phyloP scores from a whole-genome alignment of 2,797 vertebrate genomes.

The Sebastes itinus region DNA sequence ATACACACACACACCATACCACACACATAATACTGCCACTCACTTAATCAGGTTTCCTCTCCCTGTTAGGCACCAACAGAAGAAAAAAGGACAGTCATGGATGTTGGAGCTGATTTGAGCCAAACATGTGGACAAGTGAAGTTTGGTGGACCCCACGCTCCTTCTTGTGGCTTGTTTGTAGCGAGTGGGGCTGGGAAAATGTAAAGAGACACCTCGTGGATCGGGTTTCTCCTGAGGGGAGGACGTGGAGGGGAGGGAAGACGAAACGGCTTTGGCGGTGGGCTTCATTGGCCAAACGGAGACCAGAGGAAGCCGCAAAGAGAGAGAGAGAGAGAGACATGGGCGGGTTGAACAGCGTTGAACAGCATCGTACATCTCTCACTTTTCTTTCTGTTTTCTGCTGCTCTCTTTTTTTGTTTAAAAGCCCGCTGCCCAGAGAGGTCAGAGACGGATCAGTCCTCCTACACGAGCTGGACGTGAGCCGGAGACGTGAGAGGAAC shows the following conservation, averaged over 20 bases:
- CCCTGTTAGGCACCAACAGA: slow-evolving; percentile 23
- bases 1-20: no score
- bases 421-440: slow-evolving; percentile 49
- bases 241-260: slow-evolving; percentile 42
- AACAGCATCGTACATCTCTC: slow-evolving; percentile 44
- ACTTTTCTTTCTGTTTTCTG: slow-evolving; percentile 61
- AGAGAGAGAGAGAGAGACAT: not conserved
- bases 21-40: slow-evolving; percentile 44
- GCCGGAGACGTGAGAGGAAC: not conserved
- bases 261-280: slow-evolving; percentile 32
- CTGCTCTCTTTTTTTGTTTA: slow-evolving; percentile 7
- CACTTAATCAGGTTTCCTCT: slow-evolving; percentile 66
- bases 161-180: slow-evolving; percentile 54
- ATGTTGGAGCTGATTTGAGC: slow-evolving; percentile 22
- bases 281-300: slow-evolving; percentile 65
- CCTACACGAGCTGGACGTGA: not conserved
- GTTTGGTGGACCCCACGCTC: slow-evolving; percentile 43
- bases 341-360: slow-evolving; percentile 11
- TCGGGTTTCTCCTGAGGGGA: slow-evolving; percentile 74
- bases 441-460: slow-evolving; percentile 54
- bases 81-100: slow-evolving; percentile 32
- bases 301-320: slow-evolving; percentile 29
- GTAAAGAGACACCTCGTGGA: slow-evolving; percentile 75
- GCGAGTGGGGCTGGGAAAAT: slow-evolving; percentile 60
- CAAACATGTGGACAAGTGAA: slow-evolving; percentile 48